phyloP scores from a whole-genome alignment of 2,113 vertebrate genomes.

The Notarius quadriscutis region DNA sequence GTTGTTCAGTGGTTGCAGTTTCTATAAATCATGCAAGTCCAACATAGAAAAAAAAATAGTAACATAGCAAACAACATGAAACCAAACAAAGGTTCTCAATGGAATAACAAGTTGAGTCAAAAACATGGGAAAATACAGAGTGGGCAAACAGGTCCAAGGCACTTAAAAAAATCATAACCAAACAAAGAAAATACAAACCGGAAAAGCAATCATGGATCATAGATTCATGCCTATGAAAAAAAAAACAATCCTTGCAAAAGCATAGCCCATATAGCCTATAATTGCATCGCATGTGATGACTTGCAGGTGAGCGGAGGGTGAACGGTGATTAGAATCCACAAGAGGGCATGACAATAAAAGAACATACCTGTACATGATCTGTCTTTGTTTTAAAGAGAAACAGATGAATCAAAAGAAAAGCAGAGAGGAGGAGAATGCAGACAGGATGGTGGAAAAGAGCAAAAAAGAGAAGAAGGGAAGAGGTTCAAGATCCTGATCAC shows the following conservation, averaged over 20 bases:
- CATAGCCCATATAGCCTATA: neutral
- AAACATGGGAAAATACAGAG: constrained; percentile 1
- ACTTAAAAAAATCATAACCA: neutral
- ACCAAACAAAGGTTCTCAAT: neutral
- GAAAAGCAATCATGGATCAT: neutral
- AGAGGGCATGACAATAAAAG: neutral
- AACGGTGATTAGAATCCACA: neutral
- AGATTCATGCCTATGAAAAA: neutral
- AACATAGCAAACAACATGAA: neutral
- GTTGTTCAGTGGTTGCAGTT: neutral
- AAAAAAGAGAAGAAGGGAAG: constrained; percentile 8
- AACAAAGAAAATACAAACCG: neutral
- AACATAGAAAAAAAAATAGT: neutral
- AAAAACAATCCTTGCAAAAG: neutral
- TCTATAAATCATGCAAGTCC: neutral
- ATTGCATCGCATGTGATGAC: constrained; percentile 6
- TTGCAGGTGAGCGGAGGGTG: neutral
- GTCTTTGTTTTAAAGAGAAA: neutral
- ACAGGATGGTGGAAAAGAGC: neutral
- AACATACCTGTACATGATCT: neutral
- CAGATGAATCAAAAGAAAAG: neutral
- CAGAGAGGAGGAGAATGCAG: neutral
- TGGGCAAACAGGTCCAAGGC: neutral
- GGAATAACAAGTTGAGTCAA: neutral
- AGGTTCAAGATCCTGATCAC: constrained; percentile 16